phyloP scores from a whole-genome alignment of 2,113 vertebrate species.

The Tauraco erythrolophus region DNA sequence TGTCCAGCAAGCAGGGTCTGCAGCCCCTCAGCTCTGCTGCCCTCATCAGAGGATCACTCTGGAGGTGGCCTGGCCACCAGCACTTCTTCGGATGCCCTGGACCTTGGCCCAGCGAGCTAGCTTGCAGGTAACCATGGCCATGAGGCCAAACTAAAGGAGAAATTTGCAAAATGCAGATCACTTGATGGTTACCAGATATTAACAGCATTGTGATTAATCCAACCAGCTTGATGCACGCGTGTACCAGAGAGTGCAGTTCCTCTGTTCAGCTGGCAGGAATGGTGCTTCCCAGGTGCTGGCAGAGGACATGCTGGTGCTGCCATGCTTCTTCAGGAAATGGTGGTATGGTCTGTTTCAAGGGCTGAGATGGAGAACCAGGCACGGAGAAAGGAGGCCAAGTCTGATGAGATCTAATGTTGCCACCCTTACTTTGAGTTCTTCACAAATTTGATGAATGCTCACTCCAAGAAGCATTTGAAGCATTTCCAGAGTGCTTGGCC shows the following conservation, averaged over 20 bases:
- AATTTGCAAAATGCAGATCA: neutral
- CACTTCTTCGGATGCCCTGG: accelerated
- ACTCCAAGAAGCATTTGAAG: neutral
- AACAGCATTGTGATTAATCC: neutral
- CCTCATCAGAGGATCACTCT: neutral
- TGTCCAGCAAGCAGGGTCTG: neutral
- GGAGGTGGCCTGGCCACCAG: neutral
- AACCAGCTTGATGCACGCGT: neutral
- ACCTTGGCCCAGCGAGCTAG: neutral
- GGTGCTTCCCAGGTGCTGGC: neutral
- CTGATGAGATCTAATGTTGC: neutral
- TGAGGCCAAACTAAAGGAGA: neutral
- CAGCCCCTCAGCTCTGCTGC: neutral
- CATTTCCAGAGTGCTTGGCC: neutral
- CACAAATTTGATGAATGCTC: neutral
- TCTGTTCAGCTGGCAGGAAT: neutral
- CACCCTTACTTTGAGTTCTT: neutral
- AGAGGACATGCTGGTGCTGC: neutral
- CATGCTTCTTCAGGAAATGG: neutral
- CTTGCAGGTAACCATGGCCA: neutral
- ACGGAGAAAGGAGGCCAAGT: neutral
- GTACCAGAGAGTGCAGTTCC: neutral
- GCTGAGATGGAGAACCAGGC: neutral
- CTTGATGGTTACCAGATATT: neutral
- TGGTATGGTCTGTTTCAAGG: neutral